phyloP scores from a whole-genome alignment of 2,113 vertebrate species.

The Ceratotherium simum region DNA sequence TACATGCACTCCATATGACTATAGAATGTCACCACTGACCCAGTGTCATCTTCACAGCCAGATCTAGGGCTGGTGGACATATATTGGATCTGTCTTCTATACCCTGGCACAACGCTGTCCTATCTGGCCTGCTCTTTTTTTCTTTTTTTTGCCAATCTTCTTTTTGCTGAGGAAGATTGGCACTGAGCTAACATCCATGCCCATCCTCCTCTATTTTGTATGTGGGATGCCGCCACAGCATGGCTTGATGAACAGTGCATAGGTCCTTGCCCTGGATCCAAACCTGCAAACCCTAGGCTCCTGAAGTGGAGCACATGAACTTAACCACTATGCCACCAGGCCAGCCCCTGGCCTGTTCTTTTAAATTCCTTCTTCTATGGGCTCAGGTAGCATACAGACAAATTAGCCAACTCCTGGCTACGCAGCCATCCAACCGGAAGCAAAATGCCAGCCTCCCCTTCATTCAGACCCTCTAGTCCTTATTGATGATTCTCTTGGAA shows the following conservation, averaged over 20 bases:
- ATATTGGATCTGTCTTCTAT: not conserved
- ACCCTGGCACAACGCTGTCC: no score
- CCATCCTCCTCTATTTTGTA: no score
- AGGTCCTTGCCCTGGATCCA: no score
- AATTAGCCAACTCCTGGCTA: not conserved
- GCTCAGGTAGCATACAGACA: not conserved
- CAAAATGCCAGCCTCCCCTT: not conserved
- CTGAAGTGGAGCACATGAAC: no score
- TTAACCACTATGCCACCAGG: no score
- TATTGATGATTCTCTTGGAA: not conserved
- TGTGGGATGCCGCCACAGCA: no score
- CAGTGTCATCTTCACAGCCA: not conserved
- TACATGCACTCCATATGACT: no score
- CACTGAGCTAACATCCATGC: no score
- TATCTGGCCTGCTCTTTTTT: not conserved
- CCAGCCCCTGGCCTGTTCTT: not conserved
- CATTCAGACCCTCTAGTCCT: not conserved
- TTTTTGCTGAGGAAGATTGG: no score
- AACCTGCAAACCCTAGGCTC: no score
- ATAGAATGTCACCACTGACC: not conserved
- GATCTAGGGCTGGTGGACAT: not conserved
- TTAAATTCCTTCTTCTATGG: not conserved
- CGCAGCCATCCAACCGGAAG: not conserved
- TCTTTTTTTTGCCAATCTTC: no score
- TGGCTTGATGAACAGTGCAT: no score